Percentiles rank a stretch among this genome's conserved stretches.
These are phyloP conservation scores for Junonia oenone DNA, from an alignment of 2,888 invertebrate genomes.

Conservation along the genomic window DNA sequence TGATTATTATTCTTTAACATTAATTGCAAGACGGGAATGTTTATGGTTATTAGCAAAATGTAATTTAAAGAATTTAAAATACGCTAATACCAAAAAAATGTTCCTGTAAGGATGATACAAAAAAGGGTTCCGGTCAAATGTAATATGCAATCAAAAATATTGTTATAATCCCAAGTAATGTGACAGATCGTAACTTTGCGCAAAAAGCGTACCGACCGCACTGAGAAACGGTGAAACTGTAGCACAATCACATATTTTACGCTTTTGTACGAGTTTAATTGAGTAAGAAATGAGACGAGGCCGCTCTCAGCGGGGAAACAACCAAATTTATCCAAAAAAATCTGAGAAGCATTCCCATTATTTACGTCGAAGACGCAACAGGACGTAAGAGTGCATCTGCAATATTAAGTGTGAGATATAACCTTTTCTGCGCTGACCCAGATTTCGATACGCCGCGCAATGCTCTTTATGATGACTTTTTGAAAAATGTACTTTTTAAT, in stretches of 20 bases:
- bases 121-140: slow-evolving; percentile 41
- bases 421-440: slow-evolving; percentile 69
- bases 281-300: slow-evolving; percentile 65
- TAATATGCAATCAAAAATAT: slow-evolving; percentile 65
- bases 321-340: slow-evolving; percentile 70
- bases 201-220: slow-evolving; percentile 50
- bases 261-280: slow-evolving; percentile 73
- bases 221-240: slow-evolving; percentile 57
- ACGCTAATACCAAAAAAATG: slow-evolving; percentile 32
- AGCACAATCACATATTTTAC: slow-evolving; percentile 74
- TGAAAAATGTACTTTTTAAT: slow-evolving; percentile 78
- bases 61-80: slow-evolving; percentile 32
- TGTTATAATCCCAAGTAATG: slow-evolving; percentile 69
- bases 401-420: slow-evolving; percentile 76
- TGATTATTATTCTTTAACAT: not conserved
- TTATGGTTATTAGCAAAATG: slow-evolving; percentile 18
- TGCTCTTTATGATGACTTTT: slow-evolving; percentile 77
- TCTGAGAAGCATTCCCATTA: slow-evolving; percentile 67
- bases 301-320: slow-evolving; percentile 69
- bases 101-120: slow-evolving; percentile 31
- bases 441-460: slow-evolving; percentile 61
- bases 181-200: slow-evolving; percentile 65
- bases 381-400: slow-evolving; percentile 57
- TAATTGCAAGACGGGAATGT: slow-evolving; percentile 6
- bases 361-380: slow-evolving; percentile 64